Base-by-base conservation (phyloP, 2,888 invertebrate species). In the Drosophila prolongata region DNA sequence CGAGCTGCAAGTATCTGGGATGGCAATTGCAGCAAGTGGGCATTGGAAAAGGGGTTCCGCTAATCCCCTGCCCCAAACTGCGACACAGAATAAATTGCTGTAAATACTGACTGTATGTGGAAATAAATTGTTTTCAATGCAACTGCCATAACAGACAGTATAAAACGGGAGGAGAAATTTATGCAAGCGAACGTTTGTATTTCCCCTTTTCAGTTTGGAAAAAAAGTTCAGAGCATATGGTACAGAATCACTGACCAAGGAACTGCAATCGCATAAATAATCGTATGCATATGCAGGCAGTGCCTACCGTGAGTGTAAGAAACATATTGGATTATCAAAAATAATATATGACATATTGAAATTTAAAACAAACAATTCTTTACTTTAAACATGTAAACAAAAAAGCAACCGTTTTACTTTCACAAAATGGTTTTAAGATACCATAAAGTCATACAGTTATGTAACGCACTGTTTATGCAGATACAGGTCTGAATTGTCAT, bases 71-170 rank as follows among this genome's bases (percentile, higher is more conserved):
- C 67, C 43, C 67, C 75, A 72, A 77, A 73, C 74, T n/a, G 35
- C 52, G 57, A 67, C 76, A 78, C 69, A 75, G 75, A 80, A 88
- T 80, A 89, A 88, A 88, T 88, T 86, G 80, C 76, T 75, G 77
- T 76, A 80, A 81, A 85, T 78, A 67, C 55, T 37, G 49, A 35
- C 24, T 56, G 82, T 75, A 81, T 66, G 74, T 77, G 88, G 81
- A 83, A 79, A 83, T 86, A 85, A 87, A 89, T 87, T 86, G 87
- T 75, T 78, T 80, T 87, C 89, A 89, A 84, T 85, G 89, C 85
- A 89, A 80, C 79, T 75, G 73, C 75, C 42, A 55, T 34, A 57
- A 60, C 64, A 65, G 50, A 50, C 61, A 60, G 46, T 42, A 61
- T 24, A 35, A 46, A 57, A 46, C 55, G 64, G 38, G 58, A 42